Conservation (phyloP, 2,797 vertebrate genomes). For the Channallabes apus region DNA sequence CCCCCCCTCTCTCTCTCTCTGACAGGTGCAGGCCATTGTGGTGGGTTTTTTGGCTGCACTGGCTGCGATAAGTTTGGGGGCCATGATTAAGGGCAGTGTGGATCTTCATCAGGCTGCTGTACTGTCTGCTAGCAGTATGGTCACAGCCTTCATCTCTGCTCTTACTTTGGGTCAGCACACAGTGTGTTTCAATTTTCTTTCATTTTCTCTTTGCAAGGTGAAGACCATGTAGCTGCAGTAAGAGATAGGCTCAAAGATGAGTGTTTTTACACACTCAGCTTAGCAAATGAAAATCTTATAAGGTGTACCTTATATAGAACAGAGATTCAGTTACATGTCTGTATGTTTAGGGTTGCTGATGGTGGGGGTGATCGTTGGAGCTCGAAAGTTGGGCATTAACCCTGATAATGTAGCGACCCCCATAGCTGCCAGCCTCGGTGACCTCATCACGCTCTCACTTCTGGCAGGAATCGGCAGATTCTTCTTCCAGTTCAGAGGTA, state of each 20-base stretch:
- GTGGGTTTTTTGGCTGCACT: constrained; percentile 90
- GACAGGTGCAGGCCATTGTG: constrained; percentile 91
- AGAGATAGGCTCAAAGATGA: background rate
- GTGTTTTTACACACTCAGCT: background rate
- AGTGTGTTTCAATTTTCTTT: background rate
- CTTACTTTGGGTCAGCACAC: constrained; percentile 77
- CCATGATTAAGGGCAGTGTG: constrained; percentile 79
- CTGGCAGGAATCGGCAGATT: constrained; percentile 86
- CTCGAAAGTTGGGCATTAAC: constrained; percentile 89
- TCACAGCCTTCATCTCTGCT: constrained; percentile 89
- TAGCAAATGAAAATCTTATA: background rate
- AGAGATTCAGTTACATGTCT: background rate
- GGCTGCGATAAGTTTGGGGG: constrained; percentile 83
- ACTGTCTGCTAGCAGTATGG: constrained; percentile 90
- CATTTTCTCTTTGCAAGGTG: background rate
- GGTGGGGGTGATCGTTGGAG: constrained; percentile 86
- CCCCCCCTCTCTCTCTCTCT: constrained; percentile 10
- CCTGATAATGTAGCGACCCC: constrained; percentile 96
- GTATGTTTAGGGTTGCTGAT: constrained; percentile 80
- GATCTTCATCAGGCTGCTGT: constrained; percentile 83
- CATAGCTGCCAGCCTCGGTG: constrained; percentile 92
- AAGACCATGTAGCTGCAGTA: background rate
- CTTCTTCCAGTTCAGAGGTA: constrained; percentile 83
- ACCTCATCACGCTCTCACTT: constrained; percentile 88
- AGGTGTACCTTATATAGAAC: background rate